Base-by-base conservation (phyloP, 2,888 invertebrate species). In the Meloe dianella region DNA sequence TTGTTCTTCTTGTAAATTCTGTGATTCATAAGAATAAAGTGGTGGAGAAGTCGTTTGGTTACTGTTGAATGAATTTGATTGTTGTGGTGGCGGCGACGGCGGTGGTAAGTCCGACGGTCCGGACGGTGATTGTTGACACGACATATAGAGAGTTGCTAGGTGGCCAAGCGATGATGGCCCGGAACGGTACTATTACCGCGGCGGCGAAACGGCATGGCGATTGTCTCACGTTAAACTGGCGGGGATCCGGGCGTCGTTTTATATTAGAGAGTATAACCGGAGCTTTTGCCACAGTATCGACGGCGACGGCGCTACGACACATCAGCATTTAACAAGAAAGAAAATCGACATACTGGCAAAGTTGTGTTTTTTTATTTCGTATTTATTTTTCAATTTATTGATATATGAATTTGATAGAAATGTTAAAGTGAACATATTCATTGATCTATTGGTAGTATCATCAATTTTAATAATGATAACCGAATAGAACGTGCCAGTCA, bases 221-320 rank as follows among this genome's bases (percentile, higher is more conserved):
- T 72, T 78, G 73, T 83, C 85, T 77, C 86, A 86, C 82, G 77
- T 77, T 76, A 75, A 75, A 76, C 84, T 87, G 78, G 77, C 85
- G 65, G 75, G 72, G 56, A 64, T 65, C 67, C 74, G 66, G 84
- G 85, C 63, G 81, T 47, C 14, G 5, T n/a, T 1, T 35, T 41
- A 17, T 22, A 20, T 47, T 47, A 20, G 8, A 9, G 20, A 20
- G 9, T 9, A 47, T 20, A 47, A 20, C 84, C 74, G 85, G 83
- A 71, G 84, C 84, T 70, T 75, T 80, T 41, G 72, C 83, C 83
- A 79, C 85, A 71, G 86, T 85, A 78, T 81, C 85, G 77, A 84
- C 85, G 76, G 85, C 85, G 63, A 84, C 84, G 71, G 80, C 83
- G 73, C 77, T 71, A 51, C 57, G 57, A 47, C 32, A 58, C 58